Evolutionary conservation across 2,113 vertebrate species (phyloP).

Genomic region (Zosterops hypoxanthus): DNA sequence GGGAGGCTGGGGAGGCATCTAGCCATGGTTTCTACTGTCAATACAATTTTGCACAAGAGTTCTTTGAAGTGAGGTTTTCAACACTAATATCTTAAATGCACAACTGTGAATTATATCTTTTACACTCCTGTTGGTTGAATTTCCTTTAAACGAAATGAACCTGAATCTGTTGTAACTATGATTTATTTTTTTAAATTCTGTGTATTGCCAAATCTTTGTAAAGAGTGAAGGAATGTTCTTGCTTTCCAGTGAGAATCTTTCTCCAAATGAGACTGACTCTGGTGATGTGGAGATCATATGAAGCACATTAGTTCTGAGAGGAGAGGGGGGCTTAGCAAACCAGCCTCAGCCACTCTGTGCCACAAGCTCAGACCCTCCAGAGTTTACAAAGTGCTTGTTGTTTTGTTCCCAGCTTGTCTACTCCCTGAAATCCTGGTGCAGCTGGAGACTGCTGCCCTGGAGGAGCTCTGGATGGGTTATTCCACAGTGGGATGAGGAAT

Average conservation of each 20-base stretch:
- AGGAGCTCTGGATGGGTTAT: background rate
- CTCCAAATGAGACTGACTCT: slow-evolving; percentile 19
- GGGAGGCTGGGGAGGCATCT: slow-evolving; percentile 19
- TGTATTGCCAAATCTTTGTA: slow-evolving; percentile 63
- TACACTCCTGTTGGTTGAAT: slow-evolving; percentile 66
- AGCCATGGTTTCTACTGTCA: slow-evolving; percentile 58
- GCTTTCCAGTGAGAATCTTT: slow-evolving; percentile 43
- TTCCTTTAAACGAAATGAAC: slow-evolving; percentile 59
- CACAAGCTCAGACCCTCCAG: background rate
- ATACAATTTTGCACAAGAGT: slow-evolving; percentile 66
- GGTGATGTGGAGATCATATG: background rate
- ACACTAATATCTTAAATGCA: slow-evolving; percentile 68
- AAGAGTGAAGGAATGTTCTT: slow-evolving; percentile 56
- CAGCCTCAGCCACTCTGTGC: background rate
- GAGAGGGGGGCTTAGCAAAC: background rate
- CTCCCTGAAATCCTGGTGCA: background rate
- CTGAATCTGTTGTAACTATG: slow-evolving; percentile 54
- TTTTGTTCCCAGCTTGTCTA: background rate
- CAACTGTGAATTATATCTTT: slow-evolving; percentile 71
- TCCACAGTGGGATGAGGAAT: background rate
- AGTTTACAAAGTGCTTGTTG: background rate
- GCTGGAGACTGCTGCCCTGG: background rate
- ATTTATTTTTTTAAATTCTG: slow-evolving; percentile 53
- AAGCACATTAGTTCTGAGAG: background rate
- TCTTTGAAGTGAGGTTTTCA: slow-evolving; percentile 64